phyloP scores from a whole-genome alignment of 2,113 vertebrate species.

The Pachyramphus minor region DNA sequence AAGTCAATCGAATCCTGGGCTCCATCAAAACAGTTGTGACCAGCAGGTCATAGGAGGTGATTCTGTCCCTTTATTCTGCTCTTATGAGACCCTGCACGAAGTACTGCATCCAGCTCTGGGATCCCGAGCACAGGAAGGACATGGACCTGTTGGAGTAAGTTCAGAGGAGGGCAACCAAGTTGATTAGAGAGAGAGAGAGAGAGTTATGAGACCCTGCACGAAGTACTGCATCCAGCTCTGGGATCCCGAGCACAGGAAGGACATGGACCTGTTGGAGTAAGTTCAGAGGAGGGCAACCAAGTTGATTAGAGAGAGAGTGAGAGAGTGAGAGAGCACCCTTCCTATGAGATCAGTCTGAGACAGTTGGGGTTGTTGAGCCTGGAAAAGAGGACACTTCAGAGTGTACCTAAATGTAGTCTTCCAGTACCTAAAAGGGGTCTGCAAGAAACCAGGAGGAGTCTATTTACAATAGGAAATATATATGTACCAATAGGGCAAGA shows the following conservation, averaged over 20 bases:
- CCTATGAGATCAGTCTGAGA: background rate
- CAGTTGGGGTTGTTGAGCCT: too few relatives aligned
- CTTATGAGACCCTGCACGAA: fast-evolving
- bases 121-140: background rate
- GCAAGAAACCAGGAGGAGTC: background rate
- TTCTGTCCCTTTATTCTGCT: background rate
- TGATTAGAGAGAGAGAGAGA: background rate
- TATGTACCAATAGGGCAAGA: background rate
- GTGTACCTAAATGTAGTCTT: background rate
- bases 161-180: background rate
- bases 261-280: background rate
- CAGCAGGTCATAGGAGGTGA: too few relatives aligned
- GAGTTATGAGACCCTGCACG: fast-evolving
- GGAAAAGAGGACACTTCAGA: background rate
- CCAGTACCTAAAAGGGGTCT: background rate
- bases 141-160: background rate
- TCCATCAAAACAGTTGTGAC: background rate
- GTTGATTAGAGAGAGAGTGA: background rate
- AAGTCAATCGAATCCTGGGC: background rate
- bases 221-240: background rate
- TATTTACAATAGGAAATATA: background rate
- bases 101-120: background rate
- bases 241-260: background rate
- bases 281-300: background rate
- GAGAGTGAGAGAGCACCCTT: background rate